A percentile compares a stretch with the other conserved stretches of the same genome.
Conservation (phyloP, 2,797 vertebrate species). For the Siniperca scherzeri region DNA sequence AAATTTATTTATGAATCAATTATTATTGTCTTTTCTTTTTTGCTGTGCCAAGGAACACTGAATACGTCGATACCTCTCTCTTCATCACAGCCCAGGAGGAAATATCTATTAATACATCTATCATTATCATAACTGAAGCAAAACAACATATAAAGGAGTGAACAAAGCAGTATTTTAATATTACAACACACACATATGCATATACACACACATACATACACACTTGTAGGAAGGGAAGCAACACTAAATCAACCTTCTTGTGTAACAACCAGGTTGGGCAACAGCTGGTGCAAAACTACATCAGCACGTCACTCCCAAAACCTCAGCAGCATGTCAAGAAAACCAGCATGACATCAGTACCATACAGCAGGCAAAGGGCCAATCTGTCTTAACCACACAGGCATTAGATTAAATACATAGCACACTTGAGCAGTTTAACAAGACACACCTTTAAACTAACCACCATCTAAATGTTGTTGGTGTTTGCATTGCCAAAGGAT, state of each 20-base stretch:
- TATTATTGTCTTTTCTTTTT: background rate
- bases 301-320: slow-evolving; percentile 13
- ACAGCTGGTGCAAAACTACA: slow-evolving; percentile 22
- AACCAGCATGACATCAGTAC: slow-evolving; percentile 7
- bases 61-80: background rate
- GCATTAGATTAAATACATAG: background rate
- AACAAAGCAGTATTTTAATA: background rate
- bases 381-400: slow-evolving; percentile 10
- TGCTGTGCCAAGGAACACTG: background rate
- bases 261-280: slow-evolving; percentile 31
- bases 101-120: background rate
- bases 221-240: background rate
- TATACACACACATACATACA: background rate
- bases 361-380: background rate
- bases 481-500: slow-evolving; percentile 22
- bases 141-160: background rate
- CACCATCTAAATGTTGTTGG: background rate
- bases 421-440: background rate
- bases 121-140: background rate
- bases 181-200: background rate
- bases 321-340: slow-evolving; percentile 10
- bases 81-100: background rate
- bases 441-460: background rate
- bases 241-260: slow-evolving; percentile 1
- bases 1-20: background rate